A percentile compares a stretch with the other conserved stretches of the same genome.
Conservation (phyloP, 2,888 invertebrate species). For the Diachrysia chrysitis region DNA sequence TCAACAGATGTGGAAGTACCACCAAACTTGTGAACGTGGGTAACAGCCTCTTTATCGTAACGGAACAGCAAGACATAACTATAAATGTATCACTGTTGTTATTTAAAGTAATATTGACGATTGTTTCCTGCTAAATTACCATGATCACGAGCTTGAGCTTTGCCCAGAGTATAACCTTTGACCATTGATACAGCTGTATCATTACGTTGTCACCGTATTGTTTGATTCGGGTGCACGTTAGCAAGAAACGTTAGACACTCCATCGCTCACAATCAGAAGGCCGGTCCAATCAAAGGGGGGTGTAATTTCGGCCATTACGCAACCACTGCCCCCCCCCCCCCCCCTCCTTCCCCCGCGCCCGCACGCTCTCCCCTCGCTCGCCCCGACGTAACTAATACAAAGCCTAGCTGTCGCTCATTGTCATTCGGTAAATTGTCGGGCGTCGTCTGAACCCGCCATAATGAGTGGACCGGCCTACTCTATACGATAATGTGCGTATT, state of each 20-base stretch:
- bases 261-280: slow-evolving; percentile 60
- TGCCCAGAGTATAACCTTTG: background rate
- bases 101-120: background rate
- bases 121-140: background rate
- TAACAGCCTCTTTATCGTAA: background rate
- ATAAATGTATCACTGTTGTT: background rate
- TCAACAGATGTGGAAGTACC: slow-evolving; percentile 2
- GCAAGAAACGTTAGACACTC: slow-evolving; percentile 58
- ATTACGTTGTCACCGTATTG: slow-evolving; percentile 15
- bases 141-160: background rate
- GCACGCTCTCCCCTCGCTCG: slow-evolving; percentile 35
- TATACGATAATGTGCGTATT: slow-evolving; percentile 37
- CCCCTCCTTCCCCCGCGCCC: slow-evolving; percentile 40
- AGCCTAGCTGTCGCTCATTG: slow-evolving; percentile 62
- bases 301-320: slow-evolving; percentile 62
- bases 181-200: slow-evolving; percentile 1
- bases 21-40: background rate
- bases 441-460: slow-evolving; percentile 43
- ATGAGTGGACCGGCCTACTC: slow-evolving; percentile 45
- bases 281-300: slow-evolving; percentile 61
- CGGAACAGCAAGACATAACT: background rate
- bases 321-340: slow-evolving; percentile 34
- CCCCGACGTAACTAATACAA: slow-evolving; percentile 59
- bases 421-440: slow-evolving; percentile 63
- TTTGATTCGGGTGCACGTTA: slow-evolving; percentile 48